Evolutionary conservation across 1,140 invertebrate genomes (phyloP).

Genomic region (Brachionus koreanus): DNA sequence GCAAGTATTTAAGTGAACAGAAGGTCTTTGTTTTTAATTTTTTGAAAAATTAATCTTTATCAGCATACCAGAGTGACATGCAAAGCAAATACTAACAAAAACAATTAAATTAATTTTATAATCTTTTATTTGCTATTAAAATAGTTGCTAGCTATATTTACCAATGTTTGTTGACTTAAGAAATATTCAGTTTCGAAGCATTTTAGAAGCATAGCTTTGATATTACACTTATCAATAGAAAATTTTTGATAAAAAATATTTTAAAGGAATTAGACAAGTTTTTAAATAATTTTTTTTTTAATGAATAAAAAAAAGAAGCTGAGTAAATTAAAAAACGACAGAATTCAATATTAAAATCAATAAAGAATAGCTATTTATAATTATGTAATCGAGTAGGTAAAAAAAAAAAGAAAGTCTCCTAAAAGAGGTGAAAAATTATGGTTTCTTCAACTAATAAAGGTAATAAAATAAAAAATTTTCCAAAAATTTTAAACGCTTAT

Average conservation of each 20-base stretch:
- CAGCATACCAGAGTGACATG: not conserved
- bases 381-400: not conserved
- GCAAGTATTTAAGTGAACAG: not conserved
- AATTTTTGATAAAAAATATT: not conserved
- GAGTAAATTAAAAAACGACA: not conserved
- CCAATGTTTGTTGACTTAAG: not conserved
- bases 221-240: not conserved
- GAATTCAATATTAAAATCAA: not conserved
- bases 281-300: not conserved
- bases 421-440: not conserved
- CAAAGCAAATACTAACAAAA: not conserved
- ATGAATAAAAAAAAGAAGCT: not conserved
- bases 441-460: not conserved
- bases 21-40: not conserved
- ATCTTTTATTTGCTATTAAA: slow-evolving; percentile 12
- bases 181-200: slow-evolving; percentile 4
- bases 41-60: not conserved
- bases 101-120: not conserved
- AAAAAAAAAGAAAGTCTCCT: not conserved
- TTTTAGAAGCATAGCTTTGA: not conserved
- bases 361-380: not conserved
- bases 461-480: not conserved
- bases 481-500: not conserved
- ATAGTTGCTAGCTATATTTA: slow-evolving; percentile 14
- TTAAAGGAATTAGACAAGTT: not conserved